These are phyloP conservation scores for Clepsis dumicolana DNA, from an alignment of 2,888 invertebrate genomes.

Conservation along the genomic window DNA sequence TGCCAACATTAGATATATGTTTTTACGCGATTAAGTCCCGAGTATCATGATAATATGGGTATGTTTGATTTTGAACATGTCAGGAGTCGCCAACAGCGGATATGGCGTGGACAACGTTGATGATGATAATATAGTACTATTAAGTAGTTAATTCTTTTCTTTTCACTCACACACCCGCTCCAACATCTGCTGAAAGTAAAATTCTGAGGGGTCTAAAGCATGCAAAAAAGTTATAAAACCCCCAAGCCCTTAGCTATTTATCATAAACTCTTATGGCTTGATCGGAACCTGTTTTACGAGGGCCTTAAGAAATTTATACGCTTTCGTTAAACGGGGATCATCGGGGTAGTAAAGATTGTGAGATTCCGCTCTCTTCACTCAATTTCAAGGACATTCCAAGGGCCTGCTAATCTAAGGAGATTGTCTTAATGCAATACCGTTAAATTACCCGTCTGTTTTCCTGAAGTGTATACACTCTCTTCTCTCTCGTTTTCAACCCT, in stretches of 20 bases:
- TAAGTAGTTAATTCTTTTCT: too few species aligned
- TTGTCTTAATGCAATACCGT: background rate
- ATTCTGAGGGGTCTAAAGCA: background rate
- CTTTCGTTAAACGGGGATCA: constrained; percentile 23
- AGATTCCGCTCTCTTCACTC: constrained; percentile 20
- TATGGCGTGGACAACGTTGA: too few species aligned
- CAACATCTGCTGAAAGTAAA: background rate
- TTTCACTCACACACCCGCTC: background rate
- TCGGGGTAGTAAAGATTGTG: constrained; percentile 8
- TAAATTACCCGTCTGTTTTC: too few species aligned
- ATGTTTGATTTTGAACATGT: too few species aligned
- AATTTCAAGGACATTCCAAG: constrained; percentile 11
- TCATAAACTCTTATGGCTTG: constrained; percentile 26
- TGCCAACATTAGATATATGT: too few species aligned
- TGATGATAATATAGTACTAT: too few species aligned
- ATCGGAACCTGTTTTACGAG: constrained; percentile 30
- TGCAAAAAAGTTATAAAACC: background rate
- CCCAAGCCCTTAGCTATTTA: constrained; percentile 19
- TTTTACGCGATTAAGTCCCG: too few species aligned
- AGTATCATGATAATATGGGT: too few species aligned
- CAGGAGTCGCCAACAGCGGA: too few species aligned
- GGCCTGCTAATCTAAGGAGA: background rate
- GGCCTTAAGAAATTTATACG: constrained; percentile 28
- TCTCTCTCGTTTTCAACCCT: too few species aligned
- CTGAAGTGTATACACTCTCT: too few species aligned